Evolutionary conservation across 1,140 invertebrate species (phyloP).

Genomic region (Diabrotica undecimpunctata): DNA sequence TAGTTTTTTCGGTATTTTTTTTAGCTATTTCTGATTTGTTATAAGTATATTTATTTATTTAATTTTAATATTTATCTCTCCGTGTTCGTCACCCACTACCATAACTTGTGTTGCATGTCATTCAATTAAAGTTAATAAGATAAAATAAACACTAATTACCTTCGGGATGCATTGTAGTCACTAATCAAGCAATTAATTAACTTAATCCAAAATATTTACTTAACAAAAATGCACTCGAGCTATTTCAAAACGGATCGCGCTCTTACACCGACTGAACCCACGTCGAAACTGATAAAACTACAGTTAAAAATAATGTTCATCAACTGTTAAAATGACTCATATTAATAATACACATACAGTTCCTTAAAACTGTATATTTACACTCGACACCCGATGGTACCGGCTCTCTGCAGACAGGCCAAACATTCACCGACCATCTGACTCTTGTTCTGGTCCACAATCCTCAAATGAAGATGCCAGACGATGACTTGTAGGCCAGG

Average conservation of each 20-base stretch:
- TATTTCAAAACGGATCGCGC: neutral
- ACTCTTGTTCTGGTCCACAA: slow-evolving; percentile 1
- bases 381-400: slow-evolving; percentile 1
- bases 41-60: too few species aligned
- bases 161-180: neutral
- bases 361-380: slow-evolving; percentile 12
- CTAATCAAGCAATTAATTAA: neutral
- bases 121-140: too few species aligned
- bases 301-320: slow-evolving; percentile 10
- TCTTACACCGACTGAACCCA: slow-evolving; percentile 9
- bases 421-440: slow-evolving; percentile 10
- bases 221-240: neutral
- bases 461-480: neutral
- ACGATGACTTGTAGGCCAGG: neutral
- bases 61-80: too few species aligned
- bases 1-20: too few species aligned
- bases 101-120: too few species aligned
- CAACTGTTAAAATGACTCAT: slow-evolving; percentile 13
- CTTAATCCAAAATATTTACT: neutral
- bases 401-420: slow-evolving; percentile 1
- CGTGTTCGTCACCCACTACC: too few species aligned
- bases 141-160: neutral
- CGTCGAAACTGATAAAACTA: slow-evolving; percentile 14
- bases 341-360: slow-evolving; percentile 8
- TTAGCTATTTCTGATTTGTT: too few species aligned